These are phyloP conservation scores for Rhagoletis pomonella DNA, from an alignment of 1,140 invertebrate genomes.

Conservation along the genomic window DNA sequence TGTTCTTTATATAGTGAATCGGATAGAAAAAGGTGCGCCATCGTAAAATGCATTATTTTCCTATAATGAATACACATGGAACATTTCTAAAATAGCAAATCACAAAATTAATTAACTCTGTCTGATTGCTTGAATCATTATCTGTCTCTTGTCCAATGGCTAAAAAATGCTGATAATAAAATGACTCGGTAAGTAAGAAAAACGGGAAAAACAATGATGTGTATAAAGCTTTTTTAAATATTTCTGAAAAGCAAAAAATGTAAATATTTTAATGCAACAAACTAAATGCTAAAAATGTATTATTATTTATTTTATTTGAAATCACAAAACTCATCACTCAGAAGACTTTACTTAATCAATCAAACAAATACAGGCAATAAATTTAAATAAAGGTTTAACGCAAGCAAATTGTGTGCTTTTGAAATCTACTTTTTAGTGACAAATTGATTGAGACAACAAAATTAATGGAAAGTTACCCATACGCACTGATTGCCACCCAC, in stretches of 20 bases:
- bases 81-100: slow-evolving; percentile 13
- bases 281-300: background rate
- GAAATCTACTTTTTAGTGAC: background rate
- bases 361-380: background rate
- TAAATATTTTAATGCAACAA: background rate
- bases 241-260: background rate
- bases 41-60: no score
- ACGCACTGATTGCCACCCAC: background rate
- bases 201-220: background rate
- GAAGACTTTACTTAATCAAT: background rate
- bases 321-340: background rate
- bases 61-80: no score
- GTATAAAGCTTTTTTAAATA: background rate
- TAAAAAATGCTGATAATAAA: background rate
- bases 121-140: slow-evolving; percentile 10
- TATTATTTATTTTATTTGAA: no score
- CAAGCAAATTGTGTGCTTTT: background rate
- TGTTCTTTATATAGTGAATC: no score
- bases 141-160: background rate
- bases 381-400: background rate
- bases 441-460: background rate
- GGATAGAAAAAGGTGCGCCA: no score
- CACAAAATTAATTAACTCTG: slow-evolving; percentile 22
- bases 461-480: slow-evolving; percentile 2
- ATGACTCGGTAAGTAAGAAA: background rate